phyloP scores from a whole-genome alignment of 2,888 invertebrate species.

The Microplitis manilae region DNA sequence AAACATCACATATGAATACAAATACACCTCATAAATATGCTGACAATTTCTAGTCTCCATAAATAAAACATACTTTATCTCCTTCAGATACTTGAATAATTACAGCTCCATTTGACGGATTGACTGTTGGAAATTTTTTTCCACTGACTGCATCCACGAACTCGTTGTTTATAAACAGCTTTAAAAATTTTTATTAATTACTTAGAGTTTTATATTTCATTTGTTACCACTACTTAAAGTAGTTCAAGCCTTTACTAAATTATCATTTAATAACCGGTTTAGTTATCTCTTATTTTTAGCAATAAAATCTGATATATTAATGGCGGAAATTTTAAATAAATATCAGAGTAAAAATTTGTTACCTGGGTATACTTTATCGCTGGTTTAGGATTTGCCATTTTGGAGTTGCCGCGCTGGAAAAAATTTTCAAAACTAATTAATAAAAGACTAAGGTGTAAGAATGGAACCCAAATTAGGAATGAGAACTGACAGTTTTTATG shows the following conservation, averaged over 20 bases:
- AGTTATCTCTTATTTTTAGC: no score
- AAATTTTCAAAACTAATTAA: background rate
- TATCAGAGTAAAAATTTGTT: background rate
- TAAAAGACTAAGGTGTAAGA: background rate
- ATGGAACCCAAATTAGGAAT: background rate
- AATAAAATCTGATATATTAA: background rate
- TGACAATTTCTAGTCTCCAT: background rate
- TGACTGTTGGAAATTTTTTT: constrained; percentile 88
- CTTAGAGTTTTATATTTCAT: background rate
- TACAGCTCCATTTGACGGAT: constrained; percentile 85
- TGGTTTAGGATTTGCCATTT: constrained; percentile 55
- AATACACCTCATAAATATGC: constrained; percentile 2
- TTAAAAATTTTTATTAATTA: constrained; percentile 55
- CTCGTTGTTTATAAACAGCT: constrained; percentile 88
- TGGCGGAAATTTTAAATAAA: background rate
- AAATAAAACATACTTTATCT: constrained; percentile 78
- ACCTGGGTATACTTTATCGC: constrained; percentile 57
- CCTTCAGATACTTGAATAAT: constrained; percentile 87
- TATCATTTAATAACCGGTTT: background rate
- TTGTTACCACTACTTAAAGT: background rate
- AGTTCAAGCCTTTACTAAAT: background rate
- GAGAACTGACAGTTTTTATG: background rate
- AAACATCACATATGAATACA: constrained; percentile 11
- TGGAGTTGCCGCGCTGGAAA: constrained; percentile 1
- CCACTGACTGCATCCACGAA: constrained; percentile 87